Evolutionary conservation across 1,140 invertebrate species (phyloP).

Genomic region (Drosophila sproati): DNA sequence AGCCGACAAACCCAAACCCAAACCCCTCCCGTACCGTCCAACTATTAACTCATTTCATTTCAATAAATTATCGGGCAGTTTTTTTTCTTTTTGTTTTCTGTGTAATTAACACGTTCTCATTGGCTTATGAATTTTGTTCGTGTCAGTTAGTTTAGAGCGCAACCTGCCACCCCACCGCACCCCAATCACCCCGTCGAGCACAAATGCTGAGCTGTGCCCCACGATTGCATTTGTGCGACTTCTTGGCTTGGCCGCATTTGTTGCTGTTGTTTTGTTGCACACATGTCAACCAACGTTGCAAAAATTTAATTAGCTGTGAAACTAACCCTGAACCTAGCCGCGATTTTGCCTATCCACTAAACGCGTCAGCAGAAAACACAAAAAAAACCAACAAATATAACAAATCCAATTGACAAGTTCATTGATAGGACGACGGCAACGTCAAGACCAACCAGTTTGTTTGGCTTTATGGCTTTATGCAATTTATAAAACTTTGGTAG

Average conservation of each 20-base stretch:
- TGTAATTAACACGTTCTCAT: constrained; percentile 79
- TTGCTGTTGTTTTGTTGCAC: constrained; percentile 41
- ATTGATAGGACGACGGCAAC: constrained; percentile 58
- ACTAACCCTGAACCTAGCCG: constrained; percentile 73
- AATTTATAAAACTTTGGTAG: constrained; percentile 61
- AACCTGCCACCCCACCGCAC: not conserved
- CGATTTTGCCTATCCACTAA: constrained; percentile 55
- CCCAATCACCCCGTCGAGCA: not conserved
- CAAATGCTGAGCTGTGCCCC: constrained; percentile 6
- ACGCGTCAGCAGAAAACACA: constrained; percentile 25
- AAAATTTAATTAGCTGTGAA: constrained; percentile 45
- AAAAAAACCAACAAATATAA: not conserved
- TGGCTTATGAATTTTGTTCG: constrained; percentile 57
- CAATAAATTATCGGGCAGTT: constrained; percentile 61
- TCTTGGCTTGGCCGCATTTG: constrained; percentile 68
- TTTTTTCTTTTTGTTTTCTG: constrained; percentile 36
- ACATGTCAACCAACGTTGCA: constrained; percentile 26
- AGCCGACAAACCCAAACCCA: constrained; percentile 22
- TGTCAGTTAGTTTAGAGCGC: constrained; percentile 19
- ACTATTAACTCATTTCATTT: constrained; percentile 27
- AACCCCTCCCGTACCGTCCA: not conserved
- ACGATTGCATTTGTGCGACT: constrained; percentile 72
- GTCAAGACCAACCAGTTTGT: constrained; percentile 45
- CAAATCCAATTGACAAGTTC: constrained; percentile 66
- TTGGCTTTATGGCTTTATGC: constrained; percentile 56